A percentile compares a stretch with the other conserved stretches of the same genome.
Evolutionary conservation across 2,888 invertebrate genomes (phyloP).

Genomic region (Trachelus tabidus): DNA sequence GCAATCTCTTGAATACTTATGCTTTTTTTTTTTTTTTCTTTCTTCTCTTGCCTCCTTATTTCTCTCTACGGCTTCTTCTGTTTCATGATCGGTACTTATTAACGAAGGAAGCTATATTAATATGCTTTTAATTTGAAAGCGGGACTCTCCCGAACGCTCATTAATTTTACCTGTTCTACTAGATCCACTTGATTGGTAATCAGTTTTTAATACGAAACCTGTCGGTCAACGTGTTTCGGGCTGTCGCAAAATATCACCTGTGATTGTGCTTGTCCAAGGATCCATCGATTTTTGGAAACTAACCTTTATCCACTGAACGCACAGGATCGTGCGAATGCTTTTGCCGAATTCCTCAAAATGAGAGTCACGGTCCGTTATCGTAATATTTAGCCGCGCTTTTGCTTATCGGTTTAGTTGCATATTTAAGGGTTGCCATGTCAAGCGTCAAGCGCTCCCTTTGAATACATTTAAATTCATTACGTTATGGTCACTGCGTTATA

Average conservation of each 20-base stretch:
- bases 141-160: neutral
- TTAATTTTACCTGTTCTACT: neutral
- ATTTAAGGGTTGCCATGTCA: conserved; percentile 63
- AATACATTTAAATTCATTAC: conserved; percentile 65
- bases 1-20: neutral
- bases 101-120: neutral
- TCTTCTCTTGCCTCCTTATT: neutral
- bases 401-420: conserved; percentile 59
- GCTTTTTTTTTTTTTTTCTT: neutral
- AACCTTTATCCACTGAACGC: neutral
- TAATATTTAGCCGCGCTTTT: conserved; percentile 55
- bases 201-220: neutral
- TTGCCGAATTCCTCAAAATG: neutral
- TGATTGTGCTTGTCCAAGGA: neutral
- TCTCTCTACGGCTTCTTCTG: neutral
- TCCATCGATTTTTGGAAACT: too few species aligned
- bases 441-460: conserved; percentile 62
- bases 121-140: neutral
- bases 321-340: neutral
- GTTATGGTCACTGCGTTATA: conserved; percentile 39
- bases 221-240: neutral
- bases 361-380: conserved; percentile 49
- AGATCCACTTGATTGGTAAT: neutral
- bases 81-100: neutral
- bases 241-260: neutral